Percentiles rank a stretch among this genome's conserved stretches.
Evolutionary conservation across 2,888 invertebrate species (phyloP).

Genomic region (Epirrhoe alternata): DNA sequence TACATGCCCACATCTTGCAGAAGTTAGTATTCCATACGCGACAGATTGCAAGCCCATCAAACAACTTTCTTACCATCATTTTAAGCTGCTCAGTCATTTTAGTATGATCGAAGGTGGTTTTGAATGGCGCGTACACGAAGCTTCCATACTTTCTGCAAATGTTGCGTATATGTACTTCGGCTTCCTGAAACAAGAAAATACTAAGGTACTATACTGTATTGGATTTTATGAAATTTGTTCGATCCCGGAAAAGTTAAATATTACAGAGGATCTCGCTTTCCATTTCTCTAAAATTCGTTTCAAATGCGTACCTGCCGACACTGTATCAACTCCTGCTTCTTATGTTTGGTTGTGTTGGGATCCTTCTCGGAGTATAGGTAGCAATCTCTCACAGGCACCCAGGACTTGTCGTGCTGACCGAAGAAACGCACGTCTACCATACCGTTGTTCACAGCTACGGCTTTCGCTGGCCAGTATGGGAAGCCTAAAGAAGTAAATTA

Average conservation of each 20-base stretch:
- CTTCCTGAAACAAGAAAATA: constrained; percentile 82
- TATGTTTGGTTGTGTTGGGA: constrained; percentile 87
- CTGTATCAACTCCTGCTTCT: constrained; percentile 77
- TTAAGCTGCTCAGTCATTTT: constrained; percentile 87
- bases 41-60: too few relatives aligned
- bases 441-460: constrained; percentile 87
- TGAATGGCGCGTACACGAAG: constrained; percentile 90
- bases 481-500: constrained; percentile 85
- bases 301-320: constrained; percentile 79
- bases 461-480: constrained; percentile 99
- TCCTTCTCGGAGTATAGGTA: constrained; percentile 92
- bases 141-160: constrained; percentile 89
- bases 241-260: too few relatives aligned
- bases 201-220: too few relatives aligned
- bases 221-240: too few relatives aligned
- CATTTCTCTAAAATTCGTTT: too few relatives aligned
- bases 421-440: constrained; percentile 96
- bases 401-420: constrained; percentile 97
- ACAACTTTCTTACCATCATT: constrained; percentile 84
- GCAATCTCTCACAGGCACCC: constrained; percentile 94
- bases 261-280: too few relatives aligned
- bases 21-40: too few relatives aligned
- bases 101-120: constrained; percentile 87
- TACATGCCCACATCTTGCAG: too few relatives aligned
- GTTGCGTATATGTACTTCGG: constrained; percentile 90